Evolutionary conservation across 2,797 vertebrate species (phyloP), one percentile per base, ranked within the genome.

Genomic region (Antennarius maculatus): DNA sequence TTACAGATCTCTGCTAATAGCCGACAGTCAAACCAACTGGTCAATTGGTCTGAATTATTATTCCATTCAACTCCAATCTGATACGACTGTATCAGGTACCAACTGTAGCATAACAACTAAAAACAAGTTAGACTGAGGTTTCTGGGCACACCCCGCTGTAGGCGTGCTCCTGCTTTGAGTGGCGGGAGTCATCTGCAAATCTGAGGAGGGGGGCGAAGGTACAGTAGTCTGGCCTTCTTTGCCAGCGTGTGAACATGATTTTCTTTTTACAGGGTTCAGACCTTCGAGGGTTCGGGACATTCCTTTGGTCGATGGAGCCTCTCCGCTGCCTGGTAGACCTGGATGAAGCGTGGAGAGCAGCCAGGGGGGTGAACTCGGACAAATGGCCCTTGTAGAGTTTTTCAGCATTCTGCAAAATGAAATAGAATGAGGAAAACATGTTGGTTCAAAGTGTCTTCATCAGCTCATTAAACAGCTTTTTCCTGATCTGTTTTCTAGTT

Each of bases 301-400:
- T 87, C 82, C 85, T 76, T 39, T 80, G 84, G 79, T 52, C 41
- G 47, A 41, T 82, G 0, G 73, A 80, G 66, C 79, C 80, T 66
- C 68, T 66, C 57, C 76, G 79, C 61, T 46, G 74, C 55, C 71
- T 23, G 47, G 56, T 64, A 0, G 81, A 59, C 41, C 69, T 81
- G 89, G 79, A 80, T 70, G 87, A 84, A 77, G 82, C 88, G 56
- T 93, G 94, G 89, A 94, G 88, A 57, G 94, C 94, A 73, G 95
- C 91, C 83, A 97, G 88, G 76, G 94, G 95, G 76, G 93, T 93
- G 87, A 95, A 96, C 91, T 96, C 96, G 0, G 95, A 94, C 77
- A 95, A 86, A 77, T 91, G 90, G 70, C 95, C 93, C 76, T 88
- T 81, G 86, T 93, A 92, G 43, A 93, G 90, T 75, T 90, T 91